A percentile compares a stretch with the other conserved stretches of the same genome.
Conservation (phyloP, 2,113 vertebrate genomes). For the Microtus pennsylvanicus region DNA sequence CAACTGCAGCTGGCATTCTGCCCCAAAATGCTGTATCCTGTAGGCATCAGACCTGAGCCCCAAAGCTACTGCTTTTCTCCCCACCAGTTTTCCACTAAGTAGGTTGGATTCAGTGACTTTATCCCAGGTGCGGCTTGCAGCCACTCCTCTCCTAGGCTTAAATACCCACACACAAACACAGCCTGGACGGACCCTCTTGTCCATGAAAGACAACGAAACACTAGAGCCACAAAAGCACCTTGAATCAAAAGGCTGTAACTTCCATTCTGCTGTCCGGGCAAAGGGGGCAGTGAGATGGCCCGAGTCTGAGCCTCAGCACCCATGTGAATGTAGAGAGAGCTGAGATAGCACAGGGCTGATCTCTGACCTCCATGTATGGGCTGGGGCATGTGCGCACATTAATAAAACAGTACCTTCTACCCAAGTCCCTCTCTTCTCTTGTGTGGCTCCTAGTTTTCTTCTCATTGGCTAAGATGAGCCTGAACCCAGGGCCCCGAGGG, state of each 20-base stretch:
- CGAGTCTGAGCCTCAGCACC: neutral
- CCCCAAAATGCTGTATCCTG: neutral
- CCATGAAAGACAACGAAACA: neutral
- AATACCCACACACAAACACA: neutral
- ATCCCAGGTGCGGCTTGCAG: neutral
- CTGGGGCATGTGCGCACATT: too few species aligned
- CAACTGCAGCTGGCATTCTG: neutral
- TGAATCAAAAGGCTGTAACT: neutral
- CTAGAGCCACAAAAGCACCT: neutral
- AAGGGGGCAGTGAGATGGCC: neutral
- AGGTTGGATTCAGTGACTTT: neutral
- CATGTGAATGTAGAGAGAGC: neutral
- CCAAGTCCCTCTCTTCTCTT: neutral
- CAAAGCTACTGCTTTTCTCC: neutral
- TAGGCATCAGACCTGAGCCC: neutral
- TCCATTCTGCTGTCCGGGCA: neutral
- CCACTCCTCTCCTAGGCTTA: neutral
- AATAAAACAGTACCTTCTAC: neutral
- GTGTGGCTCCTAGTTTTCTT: neutral
- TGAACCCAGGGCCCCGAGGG: neutral
- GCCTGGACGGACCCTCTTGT: constrained; percentile 1
- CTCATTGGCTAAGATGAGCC: neutral
- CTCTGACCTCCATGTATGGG: neutral
- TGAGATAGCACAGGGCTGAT: neutral
- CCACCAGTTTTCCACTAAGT: neutral